Percentiles rank a stretch among this genome's conserved stretches.
Conservation (phyloP, 2,113 vertebrate species). For the Pygoscelis antarcticus region DNA sequence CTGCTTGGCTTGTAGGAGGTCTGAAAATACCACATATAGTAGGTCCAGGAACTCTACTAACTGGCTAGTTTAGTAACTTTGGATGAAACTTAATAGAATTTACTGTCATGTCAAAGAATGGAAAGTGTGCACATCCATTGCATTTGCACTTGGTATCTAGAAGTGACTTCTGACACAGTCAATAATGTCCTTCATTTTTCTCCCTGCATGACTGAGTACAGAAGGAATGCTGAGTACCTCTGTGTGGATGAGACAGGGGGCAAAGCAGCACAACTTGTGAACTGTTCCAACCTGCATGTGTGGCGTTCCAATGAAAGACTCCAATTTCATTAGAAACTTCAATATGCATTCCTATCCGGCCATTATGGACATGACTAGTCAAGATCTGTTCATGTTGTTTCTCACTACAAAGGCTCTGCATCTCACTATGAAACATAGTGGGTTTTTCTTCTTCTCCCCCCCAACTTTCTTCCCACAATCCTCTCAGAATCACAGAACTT, state of each 20-base stretch:
- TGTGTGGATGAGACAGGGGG: not conserved
- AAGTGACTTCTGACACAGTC: not conserved
- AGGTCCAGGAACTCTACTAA: not conserved
- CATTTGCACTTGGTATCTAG: not conserved
- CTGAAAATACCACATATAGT: not conserved
- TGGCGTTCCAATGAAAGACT: not conserved
- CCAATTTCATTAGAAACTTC: not conserved
- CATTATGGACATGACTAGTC: not conserved
- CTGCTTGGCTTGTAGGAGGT: not conserved
- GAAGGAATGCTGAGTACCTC: not conserved
- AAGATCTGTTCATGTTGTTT: not conserved
- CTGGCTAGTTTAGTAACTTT: not conserved
- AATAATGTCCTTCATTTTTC: not conserved
- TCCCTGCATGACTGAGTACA: not conserved
- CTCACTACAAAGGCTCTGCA: not conserved
- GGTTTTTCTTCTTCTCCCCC: fast-evolving
- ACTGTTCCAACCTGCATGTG: not conserved
- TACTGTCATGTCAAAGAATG: not conserved
- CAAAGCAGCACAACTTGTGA: not conserved
- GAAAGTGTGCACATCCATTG: not conserved
- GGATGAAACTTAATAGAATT: not conserved
- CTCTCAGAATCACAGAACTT: not conserved
- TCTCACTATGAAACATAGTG: not conserved
- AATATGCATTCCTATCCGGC: not conserved
- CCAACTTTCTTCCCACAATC: not conserved